Base-by-base conservation (phyloP, 2,888 invertebrate genomes). In the Amiota mariae region DNA sequence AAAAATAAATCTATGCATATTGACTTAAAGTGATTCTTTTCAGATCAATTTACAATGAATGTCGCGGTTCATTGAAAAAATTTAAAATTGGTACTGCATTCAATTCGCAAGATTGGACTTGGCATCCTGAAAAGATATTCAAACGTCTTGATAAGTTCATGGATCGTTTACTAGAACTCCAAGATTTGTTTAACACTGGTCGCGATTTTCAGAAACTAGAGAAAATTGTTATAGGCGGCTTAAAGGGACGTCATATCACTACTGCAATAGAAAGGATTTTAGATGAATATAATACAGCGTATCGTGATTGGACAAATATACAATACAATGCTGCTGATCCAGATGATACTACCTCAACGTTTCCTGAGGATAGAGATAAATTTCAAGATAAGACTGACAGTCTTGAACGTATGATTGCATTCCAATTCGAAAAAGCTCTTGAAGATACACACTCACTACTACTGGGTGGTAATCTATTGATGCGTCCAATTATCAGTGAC, bases 121-220 rank as follows among this genome's bases (percentile, higher is more conserved):
- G 96, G 89, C 93, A 94, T 82, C 92, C 93, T 8, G 91, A 93
- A 63, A 91, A 93, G 15, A 93, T 96, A 8, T 96, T 96, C 82
- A 91, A 92, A 86, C 90, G 95, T 8, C 91, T 94, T 73, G 91
- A 93, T 73, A 87, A 91, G 1, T 96, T 94, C 85, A 90, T 93
- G 72, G 90, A 92, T 15, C 91, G 95, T 11, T 89, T 96, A 1
- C 89, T 90, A 70, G 91, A 94, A 84, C 91, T 96, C 8, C 91
- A 94, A 90, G 90, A 91, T 2, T 92, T 98, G 77, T 93, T 97
- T 78, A 92, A 93, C 59, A 94, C 95, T 0, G 94, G 94, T 0
- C 91, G 94, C 2, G 97, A 98, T 87, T 96, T 96, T 88, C 90
- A 93, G 63, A 97, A 97, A 87, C 89, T 98, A 76, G 98, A 98